Base-by-base conservation (phyloP, 2,888 invertebrate species). In the Polymixis flavicincta region DNA sequence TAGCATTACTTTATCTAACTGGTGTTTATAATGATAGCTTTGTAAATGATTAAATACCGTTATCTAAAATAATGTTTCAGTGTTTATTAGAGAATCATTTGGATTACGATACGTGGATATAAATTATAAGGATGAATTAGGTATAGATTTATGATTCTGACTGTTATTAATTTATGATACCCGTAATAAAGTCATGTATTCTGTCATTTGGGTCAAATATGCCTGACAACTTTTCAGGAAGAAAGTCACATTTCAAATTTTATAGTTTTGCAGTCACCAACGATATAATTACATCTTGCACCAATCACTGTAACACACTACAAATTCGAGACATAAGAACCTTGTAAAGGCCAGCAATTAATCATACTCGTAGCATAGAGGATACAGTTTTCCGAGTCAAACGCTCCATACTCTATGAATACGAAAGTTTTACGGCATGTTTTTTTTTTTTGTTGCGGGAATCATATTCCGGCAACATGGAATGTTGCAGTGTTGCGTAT, bases 11-110 rank as follows among this genome's bases (percentile, higher is more conserved):
- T 25, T 68, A 52, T 68, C 17, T 64, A 45, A n/a, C 7, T 2
- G 1, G 3, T 64, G 28, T 48, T 64, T 37, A 37, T 32, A 78
- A 65, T 14, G 22, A 64, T 45, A 19, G 52, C 37, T 54, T n/a
- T 66, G 17, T 70, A 60, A 60, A 14, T 64, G 54, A 60, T 22
- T 68, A 32, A 45, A 45, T 25, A 65, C 17, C 13, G n/a, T 65
- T 70, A 60, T 52, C n/a, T 48, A 5, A 32, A 32, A 28, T 32
- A 68, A 57, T 37, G 4, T 22, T 59, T 22, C 17, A 28, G 14
- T 37, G 32, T 48, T 37, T 52, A 65, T 48, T 67, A 19, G 14
- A 54, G 9, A 59, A 42, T 64, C 28, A 54, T 28, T 65, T 67
- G 19, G 25, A 60, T 61, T 61, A 60, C 22, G 68, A 65, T 78